Evolutionary conservation across 2,113 vertebrate species (phyloP).

Genomic region (Tylochromis polylepis): DNA sequence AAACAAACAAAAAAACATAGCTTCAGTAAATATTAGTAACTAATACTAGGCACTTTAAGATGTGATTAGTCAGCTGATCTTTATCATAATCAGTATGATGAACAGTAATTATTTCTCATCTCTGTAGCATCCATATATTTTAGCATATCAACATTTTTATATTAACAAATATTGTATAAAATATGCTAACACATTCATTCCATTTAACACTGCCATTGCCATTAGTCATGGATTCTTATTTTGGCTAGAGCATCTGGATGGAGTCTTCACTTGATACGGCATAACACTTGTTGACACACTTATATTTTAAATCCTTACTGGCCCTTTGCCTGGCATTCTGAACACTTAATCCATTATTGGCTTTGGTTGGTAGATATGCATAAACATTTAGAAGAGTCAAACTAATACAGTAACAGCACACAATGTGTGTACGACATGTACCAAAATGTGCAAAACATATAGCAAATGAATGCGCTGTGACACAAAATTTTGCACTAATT

Average conservation of each 20-base stretch:
- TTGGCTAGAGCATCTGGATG: slow-evolving; percentile 4
- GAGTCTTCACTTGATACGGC: neutral
- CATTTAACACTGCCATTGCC: neutral
- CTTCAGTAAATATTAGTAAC: neutral
- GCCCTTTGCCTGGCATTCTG: slow-evolving; percentile 9
- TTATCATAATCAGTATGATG: neutral
- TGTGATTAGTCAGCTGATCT: neutral
- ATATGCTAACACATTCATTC: neutral
- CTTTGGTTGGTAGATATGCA: neutral
- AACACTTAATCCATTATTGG: slow-evolving; percentile 21
- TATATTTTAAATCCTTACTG: slow-evolving; percentile 18
- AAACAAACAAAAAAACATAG: neutral
- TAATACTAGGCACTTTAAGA: neutral
- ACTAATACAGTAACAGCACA: neutral
- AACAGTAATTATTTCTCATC: neutral
- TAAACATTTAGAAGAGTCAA: slow-evolving; percentile 4
- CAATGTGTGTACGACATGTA: neutral
- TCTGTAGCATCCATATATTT: neutral
- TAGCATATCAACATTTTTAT: neutral
- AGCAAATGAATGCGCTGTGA: neutral
- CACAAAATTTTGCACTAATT: neutral
- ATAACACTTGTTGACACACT: slow-evolving; percentile 22
- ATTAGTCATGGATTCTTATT: neutral
- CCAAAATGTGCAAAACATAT: neutral
- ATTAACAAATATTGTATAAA: neutral